phyloP scores from a whole-genome alignment of 2,888 invertebrate species.

The Macropis europaea region DNA sequence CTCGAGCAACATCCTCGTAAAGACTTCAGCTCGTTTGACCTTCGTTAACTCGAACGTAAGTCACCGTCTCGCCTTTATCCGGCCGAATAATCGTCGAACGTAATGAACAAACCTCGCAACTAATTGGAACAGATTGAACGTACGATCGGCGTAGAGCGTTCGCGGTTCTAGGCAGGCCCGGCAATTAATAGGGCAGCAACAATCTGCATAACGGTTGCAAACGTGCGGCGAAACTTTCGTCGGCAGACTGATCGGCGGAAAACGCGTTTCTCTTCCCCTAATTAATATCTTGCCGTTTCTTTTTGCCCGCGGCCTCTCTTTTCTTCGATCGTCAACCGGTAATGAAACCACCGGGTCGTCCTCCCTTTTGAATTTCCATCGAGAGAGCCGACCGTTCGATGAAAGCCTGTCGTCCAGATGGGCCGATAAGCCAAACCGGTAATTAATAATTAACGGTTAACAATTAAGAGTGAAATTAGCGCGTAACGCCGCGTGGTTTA shows the following conservation, averaged over 20 bases:
- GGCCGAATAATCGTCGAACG: conserved; percentile 42
- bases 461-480: conserved; percentile 75
- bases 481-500: conserved; percentile 70
- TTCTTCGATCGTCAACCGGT: conserved; percentile 6
- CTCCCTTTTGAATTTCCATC: conserved; percentile 33
- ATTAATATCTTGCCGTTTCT: conserved; percentile 40
- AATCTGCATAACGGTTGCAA: conserved; percentile 53
- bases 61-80: conserved; percentile 45
- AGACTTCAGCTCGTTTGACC: conserved; percentile 25
- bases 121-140: conserved; percentile 56
- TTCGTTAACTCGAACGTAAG: conserved; percentile 38
- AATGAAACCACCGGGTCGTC: conserved; percentile 7
- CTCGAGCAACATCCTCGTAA: not conserved
- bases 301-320: conserved; percentile 16
- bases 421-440: conserved; percentile 49
- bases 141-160: conserved; percentile 10
- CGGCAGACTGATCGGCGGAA: conserved; percentile 37
- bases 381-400: conserved; percentile 20
- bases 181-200: conserved; percentile 52
- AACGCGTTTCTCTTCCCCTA: conserved; percentile 40
- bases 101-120: conserved; percentile 51
- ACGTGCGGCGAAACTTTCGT: conserved; percentile 13
- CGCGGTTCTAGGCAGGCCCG: conserved; percentile 12
- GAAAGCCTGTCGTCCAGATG: conserved; percentile 41
- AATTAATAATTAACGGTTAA: conserved; percentile 69